Conservation (phyloP, 1,140 invertebrate genomes). For the Paraescarpia echinospica region DNA sequence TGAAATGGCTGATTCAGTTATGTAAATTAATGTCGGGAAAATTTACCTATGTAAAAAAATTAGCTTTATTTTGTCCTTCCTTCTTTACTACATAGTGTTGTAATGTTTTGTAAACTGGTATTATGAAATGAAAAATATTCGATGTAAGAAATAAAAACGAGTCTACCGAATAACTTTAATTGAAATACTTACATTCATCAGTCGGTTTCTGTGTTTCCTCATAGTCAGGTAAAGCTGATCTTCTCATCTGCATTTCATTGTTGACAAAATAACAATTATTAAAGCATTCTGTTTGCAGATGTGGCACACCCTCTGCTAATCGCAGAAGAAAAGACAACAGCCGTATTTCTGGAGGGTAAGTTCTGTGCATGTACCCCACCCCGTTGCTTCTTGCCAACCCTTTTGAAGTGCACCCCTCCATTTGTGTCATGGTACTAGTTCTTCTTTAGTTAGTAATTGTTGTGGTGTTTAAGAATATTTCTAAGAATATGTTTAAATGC, state of each 20-base stretch:
- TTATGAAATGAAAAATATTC: too few relatives aligned
- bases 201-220: too few relatives aligned
- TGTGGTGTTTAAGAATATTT: neutral
- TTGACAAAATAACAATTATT: neutral
- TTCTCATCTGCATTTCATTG: neutral
- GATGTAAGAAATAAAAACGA: too few relatives aligned
- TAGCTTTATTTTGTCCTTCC: too few relatives aligned
- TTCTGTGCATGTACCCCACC: conserved; percentile 8
- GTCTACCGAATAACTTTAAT: too few relatives aligned
- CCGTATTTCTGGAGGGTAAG: conserved; percentile 28
- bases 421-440: neutral
- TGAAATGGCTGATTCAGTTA: too few relatives aligned
- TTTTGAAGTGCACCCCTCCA: neutral
- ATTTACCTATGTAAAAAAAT: too few relatives aligned
- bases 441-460: neutral
- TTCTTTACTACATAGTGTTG: too few relatives aligned
- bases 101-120: too few relatives aligned
- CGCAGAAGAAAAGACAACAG: conserved; percentile 23
- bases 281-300: conserved; percentile 16
- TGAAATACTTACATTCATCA: too few relatives aligned
- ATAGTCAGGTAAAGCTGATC: too few relatives aligned
- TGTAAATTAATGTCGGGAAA: too few relatives aligned
- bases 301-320: conserved; percentile 27
- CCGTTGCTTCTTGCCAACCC: neutral
- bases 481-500: neutral